Evolutionary conservation across 1,140 invertebrate genomes (phyloP).

Genomic region (Hyposmocoma kahamanoa): DNA sequence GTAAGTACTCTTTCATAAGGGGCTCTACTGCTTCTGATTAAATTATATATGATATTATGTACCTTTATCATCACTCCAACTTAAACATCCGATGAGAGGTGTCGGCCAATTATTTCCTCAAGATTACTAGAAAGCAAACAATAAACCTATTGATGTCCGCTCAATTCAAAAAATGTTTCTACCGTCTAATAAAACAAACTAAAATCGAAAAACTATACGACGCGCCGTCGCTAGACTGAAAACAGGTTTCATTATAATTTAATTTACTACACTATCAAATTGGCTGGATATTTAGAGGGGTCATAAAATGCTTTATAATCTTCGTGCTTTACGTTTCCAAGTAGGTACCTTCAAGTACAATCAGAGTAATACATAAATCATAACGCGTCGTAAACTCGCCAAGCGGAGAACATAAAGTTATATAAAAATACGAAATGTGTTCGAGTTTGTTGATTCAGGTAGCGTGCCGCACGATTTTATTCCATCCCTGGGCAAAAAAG

Average conservation of each 20-base stretch:
- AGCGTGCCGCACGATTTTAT: background rate
- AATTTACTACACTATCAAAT: background rate
- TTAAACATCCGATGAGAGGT: too few species aligned
- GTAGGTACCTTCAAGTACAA: constrained; percentile 15
- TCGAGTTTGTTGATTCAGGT: background rate
- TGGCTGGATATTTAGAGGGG: background rate
- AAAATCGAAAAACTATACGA: background rate
- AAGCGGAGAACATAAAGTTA: constrained; percentile 6
- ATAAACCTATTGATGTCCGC: too few species aligned
- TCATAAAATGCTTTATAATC: constrained; percentile 6
- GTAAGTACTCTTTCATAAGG: too few species aligned
- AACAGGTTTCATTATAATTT: background rate
- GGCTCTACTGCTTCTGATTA: too few species aligned
- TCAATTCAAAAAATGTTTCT: too few species aligned
- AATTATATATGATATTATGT: too few species aligned
- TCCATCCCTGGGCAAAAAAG: background rate
- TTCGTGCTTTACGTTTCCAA: constrained; percentile 15
- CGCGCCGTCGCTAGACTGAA: background rate
- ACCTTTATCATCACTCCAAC: too few species aligned
- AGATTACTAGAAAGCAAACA: too few species aligned
- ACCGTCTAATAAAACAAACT: too few species aligned
- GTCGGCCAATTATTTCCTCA: too few species aligned
- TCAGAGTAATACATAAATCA: constrained; percentile 21
- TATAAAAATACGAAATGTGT: background rate
- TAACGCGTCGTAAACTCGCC: constrained; percentile 14